Evolutionary conservation across 2,113 vertebrate genomes (phyloP).

Genomic region (Phyllopteryx taeniolatus): DNA sequence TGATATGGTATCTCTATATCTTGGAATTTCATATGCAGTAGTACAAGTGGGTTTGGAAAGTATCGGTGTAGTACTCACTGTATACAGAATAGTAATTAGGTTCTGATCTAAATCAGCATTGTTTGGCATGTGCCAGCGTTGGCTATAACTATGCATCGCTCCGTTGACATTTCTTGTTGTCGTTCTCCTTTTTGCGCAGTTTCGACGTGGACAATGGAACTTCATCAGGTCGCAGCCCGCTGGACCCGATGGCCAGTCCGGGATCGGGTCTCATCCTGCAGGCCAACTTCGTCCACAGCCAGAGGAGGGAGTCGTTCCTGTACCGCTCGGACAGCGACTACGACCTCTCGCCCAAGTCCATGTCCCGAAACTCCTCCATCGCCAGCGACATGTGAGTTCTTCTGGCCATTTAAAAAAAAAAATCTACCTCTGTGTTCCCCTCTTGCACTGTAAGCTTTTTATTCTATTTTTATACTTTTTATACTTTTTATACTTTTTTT

Average conservation of each 20-base stretch:
- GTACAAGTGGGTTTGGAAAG: no score
- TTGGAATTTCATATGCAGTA: no score
- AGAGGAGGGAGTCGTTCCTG: conserved; percentile 95
- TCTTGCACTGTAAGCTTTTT: conserved; percentile 1
- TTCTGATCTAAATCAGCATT: not conserved
- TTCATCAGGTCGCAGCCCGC: conserved; percentile 93
- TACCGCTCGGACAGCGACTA: conserved; percentile 98
- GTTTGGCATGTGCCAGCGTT: not conserved
- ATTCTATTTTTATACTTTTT: conserved; percentile 1
- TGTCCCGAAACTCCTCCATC: conserved; percentile 99
- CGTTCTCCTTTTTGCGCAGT: conserved; percentile 65
- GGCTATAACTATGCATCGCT: not conserved
- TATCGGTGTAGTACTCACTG: not conserved
- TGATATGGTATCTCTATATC: no score
- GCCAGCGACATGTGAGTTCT: conserved; percentile 95
- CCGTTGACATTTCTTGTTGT: not conserved
- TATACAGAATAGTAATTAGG: not conserved
- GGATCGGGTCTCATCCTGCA: conserved; percentile 97
- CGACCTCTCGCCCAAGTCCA: conserved; percentile 97
- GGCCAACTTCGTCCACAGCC: conserved; percentile 98
- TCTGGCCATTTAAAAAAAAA: not conserved
- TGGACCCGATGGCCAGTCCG: conserved; percentile 98
- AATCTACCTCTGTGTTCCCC: not conserved
- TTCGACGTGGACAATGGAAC: conserved; percentile 99
- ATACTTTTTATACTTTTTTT: not conserved